These are phyloP conservation scores for Melanchra persicariae DNA, from an alignment of 2,888 invertebrate genomes.

Conservation along the genomic window DNA sequence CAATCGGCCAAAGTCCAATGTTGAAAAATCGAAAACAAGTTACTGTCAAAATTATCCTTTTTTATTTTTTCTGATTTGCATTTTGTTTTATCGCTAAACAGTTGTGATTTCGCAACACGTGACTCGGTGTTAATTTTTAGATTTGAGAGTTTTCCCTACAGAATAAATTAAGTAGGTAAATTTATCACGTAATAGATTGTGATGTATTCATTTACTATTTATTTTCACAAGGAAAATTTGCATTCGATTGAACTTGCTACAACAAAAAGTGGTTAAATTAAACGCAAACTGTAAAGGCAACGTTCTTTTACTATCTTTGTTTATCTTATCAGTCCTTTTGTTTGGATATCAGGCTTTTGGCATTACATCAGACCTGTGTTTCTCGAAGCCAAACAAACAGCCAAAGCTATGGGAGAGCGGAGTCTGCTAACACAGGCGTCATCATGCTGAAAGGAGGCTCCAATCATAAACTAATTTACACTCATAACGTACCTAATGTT, in stretches of 20 bases:
- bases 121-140: not conserved
- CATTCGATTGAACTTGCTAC: not conserved
- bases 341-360: too few species aligned
- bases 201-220: not conserved
- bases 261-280: not conserved
- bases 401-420: too few species aligned
- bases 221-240: not conserved
- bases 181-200: not conserved
- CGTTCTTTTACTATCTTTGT: too few species aligned
- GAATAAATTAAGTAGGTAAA: not conserved
- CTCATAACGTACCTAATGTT: too few species aligned
- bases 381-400: too few species aligned
- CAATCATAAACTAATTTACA: too few species aligned
- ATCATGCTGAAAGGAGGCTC: too few species aligned
- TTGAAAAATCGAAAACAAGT: slow-evolving; percentile 31
- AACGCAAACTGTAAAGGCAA: too few species aligned
- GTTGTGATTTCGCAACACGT: not conserved
- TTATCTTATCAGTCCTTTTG: not conserved
- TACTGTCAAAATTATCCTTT: slow-evolving; percentile 33
- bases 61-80: not conserved
- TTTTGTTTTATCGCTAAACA: slow-evolving; percentile 30
- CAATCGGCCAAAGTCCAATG: slow-evolving; percentile 54
- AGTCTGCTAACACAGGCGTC: too few species aligned
- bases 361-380: not conserved
- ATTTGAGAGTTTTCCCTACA: not conserved